A percentile compares a stretch with the other conserved stretches of the same genome.
phyloP scores from a whole-genome alignment of 2,113 vertebrate species.

The Laticauda laticaudata region DNA sequence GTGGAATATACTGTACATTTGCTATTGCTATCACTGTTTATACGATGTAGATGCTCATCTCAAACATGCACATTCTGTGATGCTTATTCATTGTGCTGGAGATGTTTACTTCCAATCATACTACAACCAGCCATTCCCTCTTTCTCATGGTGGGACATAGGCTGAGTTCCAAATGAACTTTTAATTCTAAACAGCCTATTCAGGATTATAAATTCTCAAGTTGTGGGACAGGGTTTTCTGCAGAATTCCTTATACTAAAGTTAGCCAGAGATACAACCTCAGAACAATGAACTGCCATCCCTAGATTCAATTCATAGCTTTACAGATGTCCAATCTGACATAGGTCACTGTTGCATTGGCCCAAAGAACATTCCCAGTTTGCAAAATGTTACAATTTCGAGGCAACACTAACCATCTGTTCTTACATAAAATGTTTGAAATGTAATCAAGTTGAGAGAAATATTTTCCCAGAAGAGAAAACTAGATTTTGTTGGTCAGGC shows the following conservation, averaged over 20 bases:
- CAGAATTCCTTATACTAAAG: background rate
- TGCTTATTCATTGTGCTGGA: background rate
- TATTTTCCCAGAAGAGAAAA: background rate
- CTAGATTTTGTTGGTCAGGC: background rate
- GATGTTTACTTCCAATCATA: background rate
- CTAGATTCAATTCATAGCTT: background rate
- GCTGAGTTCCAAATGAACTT: background rate
- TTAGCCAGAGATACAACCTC: background rate
- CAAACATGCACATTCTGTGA: background rate
- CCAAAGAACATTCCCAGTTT: background rate
- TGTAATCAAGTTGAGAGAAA: background rate
- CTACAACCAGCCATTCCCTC: background rate
- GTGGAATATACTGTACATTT: no score
- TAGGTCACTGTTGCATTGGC: background rate
- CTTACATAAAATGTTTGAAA: background rate
- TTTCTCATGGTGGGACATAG: background rate
- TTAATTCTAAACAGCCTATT: background rate
- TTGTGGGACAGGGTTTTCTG: background rate
- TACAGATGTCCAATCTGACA: background rate
- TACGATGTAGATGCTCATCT: background rate
- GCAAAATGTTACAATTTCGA: background rate
- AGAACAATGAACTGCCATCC: background rate
- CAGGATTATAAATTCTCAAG: background rate
- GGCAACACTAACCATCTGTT: background rate
- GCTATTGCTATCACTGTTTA: background rate